These are phyloP conservation scores for Caenorhabditis angaria DNA, from an alignment of 2,888 invertebrate genomes.

Conservation along the genomic window DNA sequence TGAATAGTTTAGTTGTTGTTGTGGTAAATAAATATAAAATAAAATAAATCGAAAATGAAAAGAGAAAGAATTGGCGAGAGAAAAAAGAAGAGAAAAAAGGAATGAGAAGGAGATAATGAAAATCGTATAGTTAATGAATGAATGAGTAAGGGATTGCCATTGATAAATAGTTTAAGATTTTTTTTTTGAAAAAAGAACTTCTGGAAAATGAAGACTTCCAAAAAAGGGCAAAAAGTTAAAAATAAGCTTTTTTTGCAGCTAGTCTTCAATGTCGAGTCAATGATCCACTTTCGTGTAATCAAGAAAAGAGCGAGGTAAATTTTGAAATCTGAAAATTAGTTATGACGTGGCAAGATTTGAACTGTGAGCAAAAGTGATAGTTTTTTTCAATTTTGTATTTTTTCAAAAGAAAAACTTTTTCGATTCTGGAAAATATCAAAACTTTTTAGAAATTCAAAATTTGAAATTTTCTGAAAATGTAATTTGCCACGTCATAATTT, in stretches of 20 bases:
- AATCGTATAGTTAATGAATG: neutral
- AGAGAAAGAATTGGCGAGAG: neutral
- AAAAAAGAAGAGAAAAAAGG: neutral
- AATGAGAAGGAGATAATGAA: neutral
- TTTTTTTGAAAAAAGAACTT: too few relatives aligned
- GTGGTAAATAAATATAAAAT: slow-evolving; percentile 4
- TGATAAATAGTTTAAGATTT: too few relatives aligned
- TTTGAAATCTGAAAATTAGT: neutral
- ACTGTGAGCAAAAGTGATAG: neutral
- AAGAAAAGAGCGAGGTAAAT: slow-evolving; percentile 57
- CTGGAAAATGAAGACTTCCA: neutral
- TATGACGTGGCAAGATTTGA: too few relatives aligned
- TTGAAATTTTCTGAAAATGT: too few relatives aligned
- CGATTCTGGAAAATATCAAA: too few relatives aligned
- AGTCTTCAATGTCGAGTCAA: slow-evolving; percentile 66
- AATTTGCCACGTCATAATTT: neutral
- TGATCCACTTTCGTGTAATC: slow-evolving; percentile 66
- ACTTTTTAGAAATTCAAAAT: too few relatives aligned
- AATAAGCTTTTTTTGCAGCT: slow-evolving; percentile 30
- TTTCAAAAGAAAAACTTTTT: too few relatives aligned
- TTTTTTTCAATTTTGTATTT: too few relatives aligned
- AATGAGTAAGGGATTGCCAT: neutral
- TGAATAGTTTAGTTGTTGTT: neutral
- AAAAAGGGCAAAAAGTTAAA: neutral
- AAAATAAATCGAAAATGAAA: too few relatives aligned